phyloP scores from a whole-genome alignment of 2,797 vertebrate species.

The Enteromius trimaculatus region DNA sequence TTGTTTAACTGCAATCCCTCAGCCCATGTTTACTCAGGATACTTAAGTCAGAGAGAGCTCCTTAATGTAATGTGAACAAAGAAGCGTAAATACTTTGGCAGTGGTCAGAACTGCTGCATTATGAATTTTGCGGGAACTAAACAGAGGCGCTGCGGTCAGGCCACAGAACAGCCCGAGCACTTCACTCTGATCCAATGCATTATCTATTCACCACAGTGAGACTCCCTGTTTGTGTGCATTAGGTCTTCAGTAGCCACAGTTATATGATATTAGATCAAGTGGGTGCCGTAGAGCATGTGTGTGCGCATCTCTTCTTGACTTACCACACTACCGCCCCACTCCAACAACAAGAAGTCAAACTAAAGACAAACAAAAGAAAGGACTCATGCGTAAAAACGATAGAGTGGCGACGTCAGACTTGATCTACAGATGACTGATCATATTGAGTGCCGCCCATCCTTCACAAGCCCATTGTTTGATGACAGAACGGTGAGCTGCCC shows the following conservation, averaged over 20 bases:
- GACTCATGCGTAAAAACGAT: conserved; percentile 23
- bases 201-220: conserved; percentile 58
- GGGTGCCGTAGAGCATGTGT: conserved; percentile 49
- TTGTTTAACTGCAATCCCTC: conserved; percentile 46
- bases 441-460: conserved; percentile 88
- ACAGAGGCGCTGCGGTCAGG: conserved; percentile 61
- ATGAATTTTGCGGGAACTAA: conserved; percentile 72
- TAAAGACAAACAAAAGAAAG: conserved; percentile 53
- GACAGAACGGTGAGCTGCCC: conserved; percentile 81
- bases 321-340: background rate
- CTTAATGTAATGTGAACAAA: conserved; percentile 58
- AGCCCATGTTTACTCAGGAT: conserved; percentile 30
- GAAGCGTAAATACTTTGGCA: conserved; percentile 61
- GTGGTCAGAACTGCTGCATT: conserved; percentile 75
- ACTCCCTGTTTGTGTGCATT: conserved; percentile 58
- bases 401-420: conserved; percentile 77
- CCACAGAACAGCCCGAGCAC: conserved; percentile 52
- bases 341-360: conserved; percentile 29
- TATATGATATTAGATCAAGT: conserved; percentile 72
- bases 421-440: conserved; percentile 99
- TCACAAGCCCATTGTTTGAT: conserved; percentile 94
- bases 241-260: conserved; percentile 61
- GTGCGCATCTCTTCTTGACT: conserved; percentile 17
- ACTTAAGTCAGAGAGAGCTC: conserved; percentile 50
- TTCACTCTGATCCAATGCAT: conserved; percentile 57